Evolutionary conservation across 2,113 vertebrate species (phyloP), one percentile per base, ranked within the genome.

Genomic region (Malurus melanocephalus): DNA sequence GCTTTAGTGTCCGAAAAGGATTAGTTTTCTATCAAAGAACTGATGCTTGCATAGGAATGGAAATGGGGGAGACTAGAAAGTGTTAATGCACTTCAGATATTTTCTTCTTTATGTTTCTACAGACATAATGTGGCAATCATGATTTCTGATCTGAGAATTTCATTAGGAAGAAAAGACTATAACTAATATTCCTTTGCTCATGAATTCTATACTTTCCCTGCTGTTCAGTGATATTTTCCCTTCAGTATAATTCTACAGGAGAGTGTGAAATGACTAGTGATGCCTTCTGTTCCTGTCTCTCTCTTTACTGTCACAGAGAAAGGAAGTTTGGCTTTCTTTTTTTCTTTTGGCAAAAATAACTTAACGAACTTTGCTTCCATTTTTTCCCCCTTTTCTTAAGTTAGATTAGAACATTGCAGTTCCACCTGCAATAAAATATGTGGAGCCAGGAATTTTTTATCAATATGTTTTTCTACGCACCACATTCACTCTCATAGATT

Each of bases 111-210:
- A 62, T 48, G 10, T 59, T 10, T 46, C 48, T 80, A 23, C 20
- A 33, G 21, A 33, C 43, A 51, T 59, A 59, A 85, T 67, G 30
- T 18, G 62, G 7, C 19, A 77, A 8, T 61, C 28, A 9, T 23
- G 43, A 74, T 33, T 84, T 87, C 57, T 72, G 27, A 45, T 71
- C 72, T 82, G n/a, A 79, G 40, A 87, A 60, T 82, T 91, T 81
- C 35, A 55, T 14, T n/a, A 60, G 67, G n/a, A 77, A 72, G 45
- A 74, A 85, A 87, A 75, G 9, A 56, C 71, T 42, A 38, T 48
- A 72, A 51, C 5, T 20, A 57, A 56, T 52, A 56, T 35, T 79
- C 21, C 19, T 79, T 74, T 79, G 13, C 52, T 72, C 10, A 32
- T 68, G 16, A 64, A 68, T 85, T 79, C 45, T 67, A 15, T 55